Percentiles rank a stretch among this genome's conserved stretches.
These are phyloP conservation scores for Drosophila chauvacae DNA, from an alignment of 1,140 invertebrate genomes.

Conservation along the genomic window DNA sequence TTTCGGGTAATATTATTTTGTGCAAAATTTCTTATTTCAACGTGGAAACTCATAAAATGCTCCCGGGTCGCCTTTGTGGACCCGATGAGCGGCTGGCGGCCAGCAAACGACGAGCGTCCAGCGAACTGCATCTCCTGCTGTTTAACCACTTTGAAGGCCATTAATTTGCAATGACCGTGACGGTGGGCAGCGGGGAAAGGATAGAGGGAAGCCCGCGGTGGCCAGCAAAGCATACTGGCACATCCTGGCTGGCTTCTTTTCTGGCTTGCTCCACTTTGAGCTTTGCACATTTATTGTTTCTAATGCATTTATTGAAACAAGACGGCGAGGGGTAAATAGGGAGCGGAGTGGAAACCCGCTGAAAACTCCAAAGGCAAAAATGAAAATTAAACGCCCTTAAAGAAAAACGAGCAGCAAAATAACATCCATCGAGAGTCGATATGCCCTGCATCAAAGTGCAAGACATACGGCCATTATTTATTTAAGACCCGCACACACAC, in stretches of 20 bases:
- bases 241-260: constrained; percentile 44
- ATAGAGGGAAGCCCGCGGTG: constrained; percentile 1
- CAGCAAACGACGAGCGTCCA: constrained; percentile 44
- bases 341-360: background rate
- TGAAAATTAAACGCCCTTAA: constrained; percentile 52
- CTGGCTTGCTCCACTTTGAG: constrained; percentile 53
- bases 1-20: constrained; percentile 74
- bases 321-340: constrained; percentile 15
- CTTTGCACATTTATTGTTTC: constrained; percentile 71
- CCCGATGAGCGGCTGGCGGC: constrained; percentile 58
- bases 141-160: constrained; percentile 76
- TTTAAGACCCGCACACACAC: constrained; percentile 53
- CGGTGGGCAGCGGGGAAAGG: constrained; percentile 8
- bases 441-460: constrained; percentile 41
- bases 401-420: constrained; percentile 30
- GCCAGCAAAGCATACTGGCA: constrained; percentile 38
- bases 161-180: constrained; percentile 78
- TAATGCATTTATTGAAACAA: constrained; percentile 50
- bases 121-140: constrained; percentile 57
- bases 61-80: constrained; percentile 63
- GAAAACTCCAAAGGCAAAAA: constrained; percentile 23
- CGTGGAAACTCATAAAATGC: constrained; percentile 79
- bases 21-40: constrained; percentile 77
- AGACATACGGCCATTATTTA: constrained; percentile 77
- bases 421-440: constrained; percentile 47